Conservation (phyloP, 2,888 invertebrate genomes). For the Megaustenia siamemsis region DNA sequence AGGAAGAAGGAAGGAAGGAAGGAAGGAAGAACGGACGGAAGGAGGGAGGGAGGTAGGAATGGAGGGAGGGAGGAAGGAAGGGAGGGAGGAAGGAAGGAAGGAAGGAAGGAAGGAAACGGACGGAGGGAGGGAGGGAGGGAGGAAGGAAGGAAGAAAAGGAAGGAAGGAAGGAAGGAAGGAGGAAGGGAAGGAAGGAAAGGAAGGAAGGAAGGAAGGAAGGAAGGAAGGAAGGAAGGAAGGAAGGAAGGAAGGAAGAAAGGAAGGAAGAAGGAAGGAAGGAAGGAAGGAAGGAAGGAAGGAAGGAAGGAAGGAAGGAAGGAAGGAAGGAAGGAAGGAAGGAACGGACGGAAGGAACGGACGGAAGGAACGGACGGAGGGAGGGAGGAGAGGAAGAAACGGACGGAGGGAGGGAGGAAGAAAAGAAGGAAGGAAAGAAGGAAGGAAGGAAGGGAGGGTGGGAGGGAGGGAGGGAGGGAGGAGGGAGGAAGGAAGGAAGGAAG, state of each 20-base stretch:
- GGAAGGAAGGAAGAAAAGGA: not conserved
- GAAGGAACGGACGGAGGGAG: not conserved
- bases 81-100: too few species aligned
- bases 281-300: conserved; percentile 5
- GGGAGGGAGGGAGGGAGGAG: not conserved
- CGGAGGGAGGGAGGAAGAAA: not conserved
- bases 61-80: too few species aligned
- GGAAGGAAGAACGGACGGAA: too few species aligned
- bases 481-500: not conserved
- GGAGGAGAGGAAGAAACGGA: too few species aligned
- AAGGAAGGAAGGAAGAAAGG: conserved; percentile 18
- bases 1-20: too few species aligned
- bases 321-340: not conserved
- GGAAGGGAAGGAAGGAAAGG: not conserved
- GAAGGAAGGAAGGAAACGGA: too few species aligned
- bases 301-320: not conserved
- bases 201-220: not conserved
- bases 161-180: conserved; percentile 7
- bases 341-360: not conserved
- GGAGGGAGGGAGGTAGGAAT: too few species aligned
- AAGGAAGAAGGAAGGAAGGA: not conserved
- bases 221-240: conserved; percentile 23
- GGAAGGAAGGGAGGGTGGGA: not conserved
- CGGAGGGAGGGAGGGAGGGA: not conserved
- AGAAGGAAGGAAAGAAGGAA: not conserved